Evolutionary conservation across 2,113 vertebrate species (phyloP).

Genomic region (Struthio camelus): DNA sequence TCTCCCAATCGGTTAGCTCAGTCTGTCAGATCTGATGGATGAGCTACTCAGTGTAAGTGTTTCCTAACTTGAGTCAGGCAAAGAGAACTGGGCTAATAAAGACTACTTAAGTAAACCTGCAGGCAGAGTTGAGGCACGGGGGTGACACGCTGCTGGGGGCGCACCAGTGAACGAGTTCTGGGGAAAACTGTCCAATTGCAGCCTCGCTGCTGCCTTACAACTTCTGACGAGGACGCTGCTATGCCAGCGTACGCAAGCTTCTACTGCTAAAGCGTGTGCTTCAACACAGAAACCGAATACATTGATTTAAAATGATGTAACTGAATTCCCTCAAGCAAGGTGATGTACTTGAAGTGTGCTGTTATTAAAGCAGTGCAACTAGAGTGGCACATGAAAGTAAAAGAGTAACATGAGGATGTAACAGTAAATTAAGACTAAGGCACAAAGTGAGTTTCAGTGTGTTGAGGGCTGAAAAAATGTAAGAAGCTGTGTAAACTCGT

Average conservation of each 20-base stretch:
- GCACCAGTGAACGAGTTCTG: not conserved
- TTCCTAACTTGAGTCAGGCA: not conserved
- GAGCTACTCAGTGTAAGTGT: not conserved
- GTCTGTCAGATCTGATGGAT: not conserved
- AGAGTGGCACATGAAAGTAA: not conserved
- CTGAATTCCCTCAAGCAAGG: not conserved
- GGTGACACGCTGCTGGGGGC: not conserved
- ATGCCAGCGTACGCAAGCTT: not conserved
- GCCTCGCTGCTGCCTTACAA: not conserved
- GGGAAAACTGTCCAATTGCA: not conserved
- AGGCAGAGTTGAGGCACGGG: not conserved
- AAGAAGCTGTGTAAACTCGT: not conserved
- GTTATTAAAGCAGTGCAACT: not conserved
- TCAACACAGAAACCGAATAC: accelerated
- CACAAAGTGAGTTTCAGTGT: not conserved
- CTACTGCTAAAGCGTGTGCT: not conserved
- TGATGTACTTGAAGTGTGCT: not conserved
- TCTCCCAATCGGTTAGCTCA: not conserved
- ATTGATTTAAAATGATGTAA: not conserved
- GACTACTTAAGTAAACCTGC: not conserved
- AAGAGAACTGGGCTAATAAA: not conserved
- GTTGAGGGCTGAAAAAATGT: not conserved
- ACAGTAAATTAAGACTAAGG: not conserved
- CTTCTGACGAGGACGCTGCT: not conserved
- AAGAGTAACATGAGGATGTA: not conserved